Conservation (phyloP, 1,140 invertebrate species). For the Leptinotarsa defecta region DNA sequence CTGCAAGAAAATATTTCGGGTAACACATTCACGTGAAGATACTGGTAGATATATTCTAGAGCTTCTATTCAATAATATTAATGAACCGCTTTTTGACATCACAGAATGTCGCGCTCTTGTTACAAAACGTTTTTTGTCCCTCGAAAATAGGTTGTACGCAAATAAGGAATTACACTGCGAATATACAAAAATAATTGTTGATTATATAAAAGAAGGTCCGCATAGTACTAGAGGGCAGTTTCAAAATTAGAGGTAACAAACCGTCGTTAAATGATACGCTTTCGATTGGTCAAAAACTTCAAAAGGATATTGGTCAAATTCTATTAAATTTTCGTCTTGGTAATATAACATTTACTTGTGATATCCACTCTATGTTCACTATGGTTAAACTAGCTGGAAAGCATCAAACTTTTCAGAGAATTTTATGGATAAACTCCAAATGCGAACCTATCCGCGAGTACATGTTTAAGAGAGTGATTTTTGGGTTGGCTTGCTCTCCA, state of each 20-base stretch:
- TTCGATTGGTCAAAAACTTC: conserved; percentile 27
- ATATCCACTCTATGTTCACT: conserved; percentile 27
- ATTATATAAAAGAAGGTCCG: not conserved
- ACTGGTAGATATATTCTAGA: conserved; percentile 14
- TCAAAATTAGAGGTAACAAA: conserved; percentile 30
- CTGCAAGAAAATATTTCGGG: conserved; percentile 22
- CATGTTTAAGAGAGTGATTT: no score
- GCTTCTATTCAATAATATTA: not conserved
- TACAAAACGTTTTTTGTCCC: not conserved
- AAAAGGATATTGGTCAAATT: conserved; percentile 26
- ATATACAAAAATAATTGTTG: not conserved
- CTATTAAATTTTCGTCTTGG: conserved; percentile 15
- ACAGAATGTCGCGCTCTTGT: no score
- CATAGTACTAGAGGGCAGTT: conserved; percentile 47
- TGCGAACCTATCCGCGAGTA: no score
- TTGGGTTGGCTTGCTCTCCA: no score
- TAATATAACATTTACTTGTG: conserved; percentile 13
- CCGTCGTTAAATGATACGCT: conserved; percentile 20
- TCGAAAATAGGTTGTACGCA: not conserved
- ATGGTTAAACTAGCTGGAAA: conserved; percentile 4
- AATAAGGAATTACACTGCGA: not conserved
- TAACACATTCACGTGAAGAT: not conserved
- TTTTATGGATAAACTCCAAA: not conserved
- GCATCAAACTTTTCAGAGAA: conserved; percentile 26
- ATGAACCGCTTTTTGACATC: no score